phyloP scores from a whole-genome alignment of 2,797 vertebrate species.

The Hirundo rustica region DNA sequence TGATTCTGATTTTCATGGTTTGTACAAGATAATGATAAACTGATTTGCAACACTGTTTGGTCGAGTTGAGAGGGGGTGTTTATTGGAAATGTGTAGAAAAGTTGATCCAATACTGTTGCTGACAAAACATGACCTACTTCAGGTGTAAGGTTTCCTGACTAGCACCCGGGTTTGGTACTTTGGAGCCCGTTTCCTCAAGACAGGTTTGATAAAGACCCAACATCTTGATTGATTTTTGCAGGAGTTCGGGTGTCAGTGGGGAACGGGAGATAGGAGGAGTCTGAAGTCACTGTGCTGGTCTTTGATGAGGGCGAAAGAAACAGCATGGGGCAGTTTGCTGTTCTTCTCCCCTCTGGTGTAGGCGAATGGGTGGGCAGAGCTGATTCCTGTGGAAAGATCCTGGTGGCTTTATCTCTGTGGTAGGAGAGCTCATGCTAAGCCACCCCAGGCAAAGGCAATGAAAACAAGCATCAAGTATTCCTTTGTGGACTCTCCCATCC shows the following conservation, averaged over 20 bases:
- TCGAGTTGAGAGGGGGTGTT: slow-evolving; percentile 10
- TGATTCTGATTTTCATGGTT: slow-evolving; percentile 85
- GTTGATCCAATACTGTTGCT: slow-evolving; percentile 21
- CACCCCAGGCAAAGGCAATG: background rate
- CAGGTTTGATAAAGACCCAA: background rate
- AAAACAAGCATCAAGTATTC: background rate
- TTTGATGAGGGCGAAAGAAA: slow-evolving; percentile 12
- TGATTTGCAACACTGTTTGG: slow-evolving; percentile 73
- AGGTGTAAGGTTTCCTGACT: background rate
- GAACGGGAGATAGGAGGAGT: background rate
- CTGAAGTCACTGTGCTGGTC: background rate
- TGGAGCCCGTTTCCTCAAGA: background rate
- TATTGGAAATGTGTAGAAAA: slow-evolving; percentile 48
- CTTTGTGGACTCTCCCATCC: background rate
- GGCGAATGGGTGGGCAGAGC: slow-evolving; percentile 2
- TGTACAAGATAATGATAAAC: slow-evolving; percentile 80
- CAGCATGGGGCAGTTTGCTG: background rate
- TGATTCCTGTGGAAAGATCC: background rate
- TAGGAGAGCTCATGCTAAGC: slow-evolving; percentile 14
- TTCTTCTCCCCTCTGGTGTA: background rate
- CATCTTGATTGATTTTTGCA: slow-evolving; percentile 23
- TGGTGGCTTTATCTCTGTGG: slow-evolving; percentile 12
- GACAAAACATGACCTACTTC: slow-evolving; percentile 29
- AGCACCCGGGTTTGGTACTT: background rate
- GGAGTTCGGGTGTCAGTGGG: background rate